Evolutionary conservation across 2,113 vertebrate genomes (phyloP).

Genomic region (Eidolon helvum): DNA sequence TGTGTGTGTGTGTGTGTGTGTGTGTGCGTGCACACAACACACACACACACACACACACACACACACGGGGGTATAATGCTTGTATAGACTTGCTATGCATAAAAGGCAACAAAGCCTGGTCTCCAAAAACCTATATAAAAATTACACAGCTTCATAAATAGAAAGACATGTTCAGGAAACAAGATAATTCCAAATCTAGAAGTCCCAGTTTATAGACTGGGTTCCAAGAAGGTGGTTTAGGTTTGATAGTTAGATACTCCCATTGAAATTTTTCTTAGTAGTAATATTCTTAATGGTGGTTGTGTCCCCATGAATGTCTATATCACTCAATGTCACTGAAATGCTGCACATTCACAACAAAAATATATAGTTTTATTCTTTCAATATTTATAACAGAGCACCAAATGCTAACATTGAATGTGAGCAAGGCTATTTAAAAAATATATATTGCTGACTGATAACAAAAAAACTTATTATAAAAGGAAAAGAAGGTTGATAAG

Average conservation of each 20-base stretch:
- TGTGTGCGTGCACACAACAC: too few species aligned
- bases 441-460: neutral
- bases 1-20: too few species aligned
- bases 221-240: neutral
- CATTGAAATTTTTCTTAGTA: neutral
- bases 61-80: neutral
- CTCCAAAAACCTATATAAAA: neutral
- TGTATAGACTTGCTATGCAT: neutral
- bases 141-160: neutral
- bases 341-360: neutral
- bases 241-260: neutral
- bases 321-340: neutral
- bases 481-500: conserved; percentile 6
- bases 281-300: neutral
- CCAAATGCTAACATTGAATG: neutral
- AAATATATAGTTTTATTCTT: neutral
- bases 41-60: neutral
- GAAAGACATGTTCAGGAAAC: neutral
- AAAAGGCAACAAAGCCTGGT: neutral
- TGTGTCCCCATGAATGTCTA: neutral
- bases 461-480: conserved; percentile 17
- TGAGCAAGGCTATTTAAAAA: neutral
- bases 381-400: neutral
- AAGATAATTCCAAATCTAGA: neutral
- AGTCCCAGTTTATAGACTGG: neutral